These are phyloP conservation scores for Heliconius melpomene DNA, from an alignment of 1,140 invertebrate genomes.

Conservation along the genomic window DNA sequence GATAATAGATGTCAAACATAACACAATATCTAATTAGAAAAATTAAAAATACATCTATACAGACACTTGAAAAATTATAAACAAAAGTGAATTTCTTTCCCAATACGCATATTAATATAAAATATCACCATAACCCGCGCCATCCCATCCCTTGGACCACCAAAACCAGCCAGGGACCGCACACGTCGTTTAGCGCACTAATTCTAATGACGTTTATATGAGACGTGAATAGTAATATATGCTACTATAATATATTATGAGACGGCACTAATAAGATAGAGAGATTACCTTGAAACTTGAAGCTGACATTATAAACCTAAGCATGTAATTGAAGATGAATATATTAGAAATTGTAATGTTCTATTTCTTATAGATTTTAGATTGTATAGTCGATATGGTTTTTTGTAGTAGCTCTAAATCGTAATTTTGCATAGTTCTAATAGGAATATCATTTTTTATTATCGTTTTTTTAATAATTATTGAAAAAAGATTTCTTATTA, in stretches of 20 bases:
- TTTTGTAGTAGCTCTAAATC: neutral
- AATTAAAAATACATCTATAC: too few species aligned
- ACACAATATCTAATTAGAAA: too few species aligned
- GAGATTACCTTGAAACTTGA: conserved; percentile 53
- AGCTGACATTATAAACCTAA: conserved; percentile 16
- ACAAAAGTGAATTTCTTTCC: too few species aligned
- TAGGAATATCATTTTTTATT: neutral
- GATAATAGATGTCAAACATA: too few species aligned
- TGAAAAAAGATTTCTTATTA: too few species aligned
- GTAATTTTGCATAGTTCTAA: neutral
- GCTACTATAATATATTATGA: conserved; percentile 72
- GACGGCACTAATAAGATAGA: conserved; percentile 51
- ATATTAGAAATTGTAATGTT: neutral
- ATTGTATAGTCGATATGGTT: neutral
- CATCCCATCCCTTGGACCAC: conserved; percentile 25
- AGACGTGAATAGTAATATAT: conserved; percentile 77
- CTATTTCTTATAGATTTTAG: neutral
- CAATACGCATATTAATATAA: too few species aligned
- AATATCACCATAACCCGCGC: conserved; percentile 24
- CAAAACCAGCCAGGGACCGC: conserved; percentile 54
- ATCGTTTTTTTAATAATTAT: neutral
- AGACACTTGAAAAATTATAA: too few species aligned
- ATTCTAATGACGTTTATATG: conserved; percentile 80
- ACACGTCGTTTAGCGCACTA: conserved; percentile 72
- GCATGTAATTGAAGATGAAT: conserved; percentile 26